Conservation (phyloP, 1,140 invertebrate genomes). For the Pteromalus puparum region DNA sequence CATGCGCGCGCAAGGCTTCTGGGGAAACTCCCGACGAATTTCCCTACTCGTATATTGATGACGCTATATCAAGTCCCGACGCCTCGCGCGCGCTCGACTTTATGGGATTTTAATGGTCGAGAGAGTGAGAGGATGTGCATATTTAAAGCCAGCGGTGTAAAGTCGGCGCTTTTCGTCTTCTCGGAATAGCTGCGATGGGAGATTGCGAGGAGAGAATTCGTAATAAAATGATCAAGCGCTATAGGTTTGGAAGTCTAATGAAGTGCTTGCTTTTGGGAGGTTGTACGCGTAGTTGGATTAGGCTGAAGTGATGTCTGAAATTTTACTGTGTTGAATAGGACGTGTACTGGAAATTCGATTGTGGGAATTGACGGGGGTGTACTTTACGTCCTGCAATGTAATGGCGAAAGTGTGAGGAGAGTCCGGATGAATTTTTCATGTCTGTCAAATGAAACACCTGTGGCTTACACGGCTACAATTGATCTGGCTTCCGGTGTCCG, state of each 20-base stretch:
- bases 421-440: not conserved
- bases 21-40: not conserved
- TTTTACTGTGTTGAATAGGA: not conserved
- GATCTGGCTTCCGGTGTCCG: not conserved
- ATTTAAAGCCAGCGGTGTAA: not conserved
- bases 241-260: not conserved
- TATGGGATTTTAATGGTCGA: slow-evolving; percentile 20
- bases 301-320: too few relatives aligned
- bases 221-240: not conserved
- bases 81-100: not conserved
- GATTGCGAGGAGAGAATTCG: not conserved
- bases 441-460: too few relatives aligned
- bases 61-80: not conserved
- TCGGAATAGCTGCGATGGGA: not conserved
- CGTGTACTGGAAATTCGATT: not conserved
- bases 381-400: too few relatives aligned
- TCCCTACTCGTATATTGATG: slow-evolving; percentile 23
- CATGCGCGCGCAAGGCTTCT: not conserved
- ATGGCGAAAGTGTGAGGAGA: not conserved
- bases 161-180: not conserved
- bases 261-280: not conserved
- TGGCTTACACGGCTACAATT: not conserved
- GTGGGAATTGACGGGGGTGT: too few relatives aligned
- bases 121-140: not conserved
- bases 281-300: not conserved